These are phyloP conservation scores for Mus caroli DNA, from an alignment of 2,797 vertebrate species.

Conservation along the genomic window DNA sequence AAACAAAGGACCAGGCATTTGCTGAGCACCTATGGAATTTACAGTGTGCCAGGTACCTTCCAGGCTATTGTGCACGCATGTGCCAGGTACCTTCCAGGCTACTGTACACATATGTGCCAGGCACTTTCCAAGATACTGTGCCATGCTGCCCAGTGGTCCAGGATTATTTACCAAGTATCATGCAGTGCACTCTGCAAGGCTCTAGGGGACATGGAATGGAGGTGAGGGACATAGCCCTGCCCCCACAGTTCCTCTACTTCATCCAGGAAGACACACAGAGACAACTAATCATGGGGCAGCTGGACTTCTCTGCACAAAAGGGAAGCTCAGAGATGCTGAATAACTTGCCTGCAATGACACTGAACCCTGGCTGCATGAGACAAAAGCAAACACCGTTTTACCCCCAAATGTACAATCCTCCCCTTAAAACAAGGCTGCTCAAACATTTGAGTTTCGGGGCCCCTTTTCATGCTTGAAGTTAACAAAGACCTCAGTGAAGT, in stretches of 20 bases:
- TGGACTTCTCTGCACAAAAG: background rate
- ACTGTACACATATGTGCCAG: background rate
- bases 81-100: background rate
- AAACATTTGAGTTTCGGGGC: background rate
- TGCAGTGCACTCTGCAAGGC: background rate
- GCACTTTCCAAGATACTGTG: background rate
- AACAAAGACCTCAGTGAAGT: background rate
- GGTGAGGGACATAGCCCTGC: background rate
- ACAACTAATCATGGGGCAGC: background rate
- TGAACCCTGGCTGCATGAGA: background rate
- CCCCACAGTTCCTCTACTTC: background rate
- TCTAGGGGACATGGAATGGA: background rate
- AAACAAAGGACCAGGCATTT: slow-evolving; percentile 57
- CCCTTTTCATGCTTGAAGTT: background rate
- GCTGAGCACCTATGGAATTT: slow-evolving; percentile 50
- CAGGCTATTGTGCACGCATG: too few relatives aligned
- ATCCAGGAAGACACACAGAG: background rate
- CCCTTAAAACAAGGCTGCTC: background rate
- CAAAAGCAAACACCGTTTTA: background rate
- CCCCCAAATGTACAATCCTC: background rate
- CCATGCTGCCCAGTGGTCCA: background rate
- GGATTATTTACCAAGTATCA: background rate
- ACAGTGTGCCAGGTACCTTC: background rate
- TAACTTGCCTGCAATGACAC: background rate
- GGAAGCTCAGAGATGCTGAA: background rate